Evolutionary conservation across 2,797 vertebrate species (phyloP), one percentile per base, ranked within the genome.

Genomic region (Taenioides sp.): DNA sequence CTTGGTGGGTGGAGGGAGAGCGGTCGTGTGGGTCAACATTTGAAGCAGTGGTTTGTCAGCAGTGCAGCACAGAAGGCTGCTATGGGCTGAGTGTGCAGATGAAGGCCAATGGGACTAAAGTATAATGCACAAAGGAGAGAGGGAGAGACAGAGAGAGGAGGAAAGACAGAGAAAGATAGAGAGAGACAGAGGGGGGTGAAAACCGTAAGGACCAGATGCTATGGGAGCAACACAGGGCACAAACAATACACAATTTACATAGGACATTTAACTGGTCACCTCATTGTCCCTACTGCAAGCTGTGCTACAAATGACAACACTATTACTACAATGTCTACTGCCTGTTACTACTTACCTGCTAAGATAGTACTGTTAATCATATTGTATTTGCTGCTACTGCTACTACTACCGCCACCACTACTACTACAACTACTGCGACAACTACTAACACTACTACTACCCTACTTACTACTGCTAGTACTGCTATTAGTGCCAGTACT

Each of bases 41-140:
- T 65, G 7, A 65, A 65, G 86, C 70, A 87, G 81, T 66, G 40
- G 74, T 83, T 80, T 90, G 88, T 90, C 88, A 90, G 89, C 89
- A 82, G 83, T 72, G 67, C 18, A 55, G 82, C 72, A 66, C 40
- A 69, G 70, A 83, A 75, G 65, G 72, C 61, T 47, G 76, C 54
- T 73, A 9, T 27, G 18, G 85, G 84, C 88, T 87, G 88, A 74
- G 87, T 88, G 76, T 75, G 90, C 92, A 90, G 73, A 85, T 73
- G 76, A 79, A 84, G 77, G 80, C 84, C 86, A 75, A 2, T 17
- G 76, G 82, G 87, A 86, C 59, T 7, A 67, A 1, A 25, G 71
- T 74, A 83, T 72, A 73, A 74, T 82, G 70, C 77, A 74, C 79
- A 65, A 85, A 84, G 76, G 69, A 66, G 49, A 71, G 77, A 80